phyloP scores from a whole-genome alignment of 2,113 vertebrate species.

The Heterotilapia buettikoferi region DNA sequence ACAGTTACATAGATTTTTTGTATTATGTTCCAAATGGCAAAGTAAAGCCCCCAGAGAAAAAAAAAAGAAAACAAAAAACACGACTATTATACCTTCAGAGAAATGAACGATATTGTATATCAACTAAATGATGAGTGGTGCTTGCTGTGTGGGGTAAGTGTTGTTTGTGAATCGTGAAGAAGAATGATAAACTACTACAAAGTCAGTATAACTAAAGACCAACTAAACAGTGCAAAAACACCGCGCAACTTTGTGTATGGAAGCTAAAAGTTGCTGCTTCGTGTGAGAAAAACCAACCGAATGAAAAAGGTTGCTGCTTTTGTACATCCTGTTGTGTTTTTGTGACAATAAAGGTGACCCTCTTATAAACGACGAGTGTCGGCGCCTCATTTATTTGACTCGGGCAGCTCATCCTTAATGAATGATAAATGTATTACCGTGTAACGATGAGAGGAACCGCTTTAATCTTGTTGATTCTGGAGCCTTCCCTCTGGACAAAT shows the following conservation, averaged over 20 bases:
- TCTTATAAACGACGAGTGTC: slow-evolving; percentile 43
- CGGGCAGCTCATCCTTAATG: neutral
- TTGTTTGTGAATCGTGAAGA: slow-evolving; percentile 60
- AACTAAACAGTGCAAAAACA: slow-evolving; percentile 50
- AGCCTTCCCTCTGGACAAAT: neutral
- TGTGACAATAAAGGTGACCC: slow-evolving; percentile 70
- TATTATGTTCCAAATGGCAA: slow-evolving; percentile 50
- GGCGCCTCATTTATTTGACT: neutral
- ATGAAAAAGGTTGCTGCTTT: slow-evolving; percentile 59
- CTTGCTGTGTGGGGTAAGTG: slow-evolving; percentile 57
- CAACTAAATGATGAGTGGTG: slow-evolving; percentile 40
- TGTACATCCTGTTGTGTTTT: slow-evolving; percentile 71
- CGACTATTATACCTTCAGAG: neutral
- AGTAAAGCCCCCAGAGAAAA: slow-evolving; percentile 1
- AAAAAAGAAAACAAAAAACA: neutral
- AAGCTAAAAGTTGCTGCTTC: slow-evolving; percentile 49
- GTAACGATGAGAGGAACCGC: neutral
- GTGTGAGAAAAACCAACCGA: slow-evolving; percentile 51
- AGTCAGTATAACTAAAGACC: slow-evolving; percentile 51
- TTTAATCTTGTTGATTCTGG: neutral
- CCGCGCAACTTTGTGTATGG: slow-evolving; percentile 33
- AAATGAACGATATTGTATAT: slow-evolving; percentile 33
- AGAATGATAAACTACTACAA: slow-evolving; percentile 46
- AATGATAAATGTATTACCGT: neutral
- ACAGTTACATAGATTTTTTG: slow-evolving; percentile 65